A percentile compares a stretch with the other conserved stretches of the same genome.
Conservation (phyloP, 2,113 vertebrate species). For the Pituophis catenifer region DNA sequence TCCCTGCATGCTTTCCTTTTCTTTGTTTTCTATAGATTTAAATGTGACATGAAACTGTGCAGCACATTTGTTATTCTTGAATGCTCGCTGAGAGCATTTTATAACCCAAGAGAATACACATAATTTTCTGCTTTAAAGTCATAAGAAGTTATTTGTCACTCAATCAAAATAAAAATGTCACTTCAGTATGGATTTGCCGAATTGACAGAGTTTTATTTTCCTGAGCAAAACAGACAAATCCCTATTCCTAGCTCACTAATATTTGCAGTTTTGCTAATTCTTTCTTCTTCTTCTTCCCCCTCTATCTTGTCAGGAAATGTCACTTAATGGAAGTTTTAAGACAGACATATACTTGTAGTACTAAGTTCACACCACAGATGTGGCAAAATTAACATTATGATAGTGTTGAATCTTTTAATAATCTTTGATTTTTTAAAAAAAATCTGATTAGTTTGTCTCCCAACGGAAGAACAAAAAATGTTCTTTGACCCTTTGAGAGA, state of each 20-base stretch:
- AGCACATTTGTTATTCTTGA: conserved; percentile 26
- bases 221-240: conserved; percentile 27
- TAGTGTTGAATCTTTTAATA: background rate
- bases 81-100: conserved; percentile 43
- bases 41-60: conserved; percentile 22
- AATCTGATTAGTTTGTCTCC: background rate
- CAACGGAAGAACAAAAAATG: no score
- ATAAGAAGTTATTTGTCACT: conserved; percentile 57
- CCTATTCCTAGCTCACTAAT: conserved; percentile 17
- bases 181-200: conserved; percentile 47
- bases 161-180: conserved; percentile 60
- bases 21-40: conserved; percentile 26
- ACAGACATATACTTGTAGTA: background rate
- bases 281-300: background rate
- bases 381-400: conserved; percentile 5
- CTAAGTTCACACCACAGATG: background rate
- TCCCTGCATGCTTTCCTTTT: background rate
- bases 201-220: conserved; percentile 54
- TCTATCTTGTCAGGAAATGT: conserved; percentile 1
- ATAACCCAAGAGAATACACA: conserved; percentile 26
- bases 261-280: conserved; percentile 27
- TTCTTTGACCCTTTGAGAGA: no score
- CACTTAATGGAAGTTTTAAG: conserved; percentile 21
- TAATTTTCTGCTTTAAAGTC: conserved; percentile 51
- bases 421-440: background rate